Conservation (phyloP, 2,888 invertebrate species). For the Drosophila helvetica region DNA sequence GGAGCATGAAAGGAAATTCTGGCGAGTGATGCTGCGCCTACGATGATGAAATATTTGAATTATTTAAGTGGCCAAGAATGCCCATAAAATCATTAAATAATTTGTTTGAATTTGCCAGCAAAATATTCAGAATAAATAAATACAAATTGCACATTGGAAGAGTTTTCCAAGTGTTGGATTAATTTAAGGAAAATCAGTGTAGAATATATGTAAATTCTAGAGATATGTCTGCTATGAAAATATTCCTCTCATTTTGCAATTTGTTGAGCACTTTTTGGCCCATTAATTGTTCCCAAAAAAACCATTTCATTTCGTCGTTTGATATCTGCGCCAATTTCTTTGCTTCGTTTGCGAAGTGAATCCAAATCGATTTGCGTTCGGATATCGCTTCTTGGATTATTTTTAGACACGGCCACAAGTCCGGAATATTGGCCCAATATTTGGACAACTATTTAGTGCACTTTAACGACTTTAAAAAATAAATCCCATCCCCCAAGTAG, state of each 20-base stretch:
- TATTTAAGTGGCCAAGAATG: constrained; percentile 19
- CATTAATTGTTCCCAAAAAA: neutral
- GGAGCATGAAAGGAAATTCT: constrained; percentile 8
- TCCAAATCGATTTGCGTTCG: constrained; percentile 1
- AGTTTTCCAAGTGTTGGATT: neutral
- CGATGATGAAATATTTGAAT: constrained; percentile 14
- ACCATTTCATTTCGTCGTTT: constrained; percentile 28
- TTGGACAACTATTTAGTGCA: neutral
- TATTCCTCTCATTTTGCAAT: neutral
- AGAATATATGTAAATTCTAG: no score
- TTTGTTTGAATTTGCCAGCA: neutral
- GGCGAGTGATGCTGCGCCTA: no score
- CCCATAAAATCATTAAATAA: constrained; percentile 24
- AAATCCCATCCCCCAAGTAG: constrained; percentile 14
- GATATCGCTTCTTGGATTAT: no score
- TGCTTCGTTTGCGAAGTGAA: constrained; percentile 35
- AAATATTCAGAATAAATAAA: neutral
- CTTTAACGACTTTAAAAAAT: constrained; percentile 30
- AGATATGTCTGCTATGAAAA: no score
- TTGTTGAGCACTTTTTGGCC: neutral
- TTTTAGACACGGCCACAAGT: neutral
- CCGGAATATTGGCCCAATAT: neutral
- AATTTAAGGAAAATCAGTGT: neutral
- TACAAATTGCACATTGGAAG: neutral
- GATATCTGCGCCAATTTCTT: constrained; percentile 37